Conservation (phyloP, 2,113 vertebrate species). For the Camelus bactrianus region DNA sequence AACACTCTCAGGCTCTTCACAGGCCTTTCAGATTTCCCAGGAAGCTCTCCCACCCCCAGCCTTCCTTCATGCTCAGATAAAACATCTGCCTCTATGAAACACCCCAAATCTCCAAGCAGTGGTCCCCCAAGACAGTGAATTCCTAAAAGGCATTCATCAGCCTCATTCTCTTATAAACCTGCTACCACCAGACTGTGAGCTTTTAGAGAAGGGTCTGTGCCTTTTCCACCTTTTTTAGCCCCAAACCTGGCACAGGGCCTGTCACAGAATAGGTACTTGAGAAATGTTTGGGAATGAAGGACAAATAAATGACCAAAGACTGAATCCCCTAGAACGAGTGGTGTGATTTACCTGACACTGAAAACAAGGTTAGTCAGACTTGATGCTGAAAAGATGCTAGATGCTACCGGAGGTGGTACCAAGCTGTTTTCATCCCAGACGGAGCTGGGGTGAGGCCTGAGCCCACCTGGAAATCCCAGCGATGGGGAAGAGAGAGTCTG, state of each 20-base stretch:
- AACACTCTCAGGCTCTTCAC: fast-evolving
- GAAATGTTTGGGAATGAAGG: neutral
- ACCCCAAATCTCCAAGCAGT: neutral
- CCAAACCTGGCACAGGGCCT: neutral
- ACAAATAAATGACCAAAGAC: neutral
- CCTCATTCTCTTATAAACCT: neutral
- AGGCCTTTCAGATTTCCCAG: neutral
- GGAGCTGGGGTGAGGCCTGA: neutral
- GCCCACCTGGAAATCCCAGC: neutral
- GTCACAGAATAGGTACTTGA: neutral
- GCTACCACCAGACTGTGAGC: neutral
- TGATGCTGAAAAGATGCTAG: neutral
- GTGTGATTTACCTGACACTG: neutral
- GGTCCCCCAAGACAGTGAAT: neutral
- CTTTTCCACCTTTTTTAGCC: neutral
- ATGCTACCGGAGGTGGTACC: neutral
- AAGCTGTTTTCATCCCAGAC: neutral
- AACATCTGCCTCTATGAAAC: neutral
- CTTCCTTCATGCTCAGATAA: neutral
- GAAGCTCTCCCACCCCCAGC: too few relatives aligned
- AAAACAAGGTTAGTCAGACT: neutral
- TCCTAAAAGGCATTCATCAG: neutral
- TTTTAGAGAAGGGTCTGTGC: neutral
- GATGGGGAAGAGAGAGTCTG: neutral
- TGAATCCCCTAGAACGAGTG: neutral